Evolutionary conservation across 2,113 vertebrate genomes (phyloP), one percentile per base, ranked within the genome.

Genomic region (Hemiprocne comata): DNA sequence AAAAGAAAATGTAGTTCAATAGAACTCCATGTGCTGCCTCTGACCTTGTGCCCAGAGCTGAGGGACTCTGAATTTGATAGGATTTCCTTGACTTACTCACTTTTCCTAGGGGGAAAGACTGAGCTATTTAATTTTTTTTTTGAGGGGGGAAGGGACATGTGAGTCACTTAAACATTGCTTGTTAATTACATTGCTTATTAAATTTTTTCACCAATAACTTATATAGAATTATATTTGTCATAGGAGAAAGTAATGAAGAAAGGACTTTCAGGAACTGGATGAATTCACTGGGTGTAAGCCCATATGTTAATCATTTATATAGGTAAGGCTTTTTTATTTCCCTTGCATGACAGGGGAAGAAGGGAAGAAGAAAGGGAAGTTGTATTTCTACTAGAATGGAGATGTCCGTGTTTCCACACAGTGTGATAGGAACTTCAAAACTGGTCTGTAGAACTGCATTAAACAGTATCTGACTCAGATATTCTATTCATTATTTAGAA

Each of bases 261-360:
- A 98, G 98, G 91, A 99, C 99, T 23, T 99, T 99, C 95, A 98
- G 99, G 76, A 99, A 99, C 97, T 99, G 99, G 99, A 99, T 99
- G 98, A 99, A 99, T 98, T 99, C 99, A 46, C 97, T 99, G 96
- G 99, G 99, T 16, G 98, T 99, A 50, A 98, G 85, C 95, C 99
- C 99, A 2, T 98, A 98, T 64, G 98, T 99, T 95, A 99, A 99
- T 97, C 99, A 99, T 85, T 97, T 99, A 70, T 99, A 99, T 98
- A 98, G 99, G 99, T 99, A 99, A 95, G 36, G 9, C 28, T 73
- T 46, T 61, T 81, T 72, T 2, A 44, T 54, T 78, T 90, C 31
- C 17, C 8, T 33, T 69, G 21, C 8, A 7, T 31, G 16, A 69
- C 3, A 54, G 16, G 9, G 28, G 57, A 85, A 85, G 14, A 74